Evolutionary conservation across 2,797 vertebrate genomes (phyloP), one percentile per base, ranked within the genome.

Genomic region (Sebastes miniatus): DNA sequence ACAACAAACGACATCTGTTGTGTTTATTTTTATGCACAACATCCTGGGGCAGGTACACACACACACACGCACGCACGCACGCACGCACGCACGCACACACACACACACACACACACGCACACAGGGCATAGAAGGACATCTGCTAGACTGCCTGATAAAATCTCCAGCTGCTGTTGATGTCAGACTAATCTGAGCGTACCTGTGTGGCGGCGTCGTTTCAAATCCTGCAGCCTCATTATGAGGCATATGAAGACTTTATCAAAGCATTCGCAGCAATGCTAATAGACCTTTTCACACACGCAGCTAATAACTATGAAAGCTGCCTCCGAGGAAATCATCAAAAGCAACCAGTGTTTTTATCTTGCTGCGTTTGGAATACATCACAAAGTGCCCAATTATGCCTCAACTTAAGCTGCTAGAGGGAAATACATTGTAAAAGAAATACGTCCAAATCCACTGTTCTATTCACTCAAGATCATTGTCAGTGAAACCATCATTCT

Each of bases 141-240:
- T 85, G 87, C 20, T 78, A 25, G 31, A 77, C 64, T n/a, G 36
- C 18, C 77, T 75, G 80, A 89, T 88, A 83, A 74, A 58, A 88
- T 86, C 83, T 85, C 79, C 78, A 84, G 80, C 80, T 80, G 82
- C 73, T 85, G 82, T 56, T 79, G 83, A 76, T 73, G 72, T 83
- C 69, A 73, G 70, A 83, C 50, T 84, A 76, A 80, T 77, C 18
- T 70, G 57, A 78, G 63, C 31, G 71, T 71, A 83, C 80, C 74
- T 87, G 73, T 73, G 70, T 65, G 70, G 29, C 11, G 10, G 5
- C 54, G 76, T 66, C 27, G 80, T 71, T 81, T 78, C 32, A 62
- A 73, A 72, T 73, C 71, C 78, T 80, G 59, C 80, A 66, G 83
- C 68, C 50, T 85, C 71, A 85, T 90, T 79, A 52, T 29, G 71